Percentiles rank a stretch among this genome's conserved stretches.
Conservation (phyloP, 2,113 vertebrate genomes). For the Pteropus alecto region DNA sequence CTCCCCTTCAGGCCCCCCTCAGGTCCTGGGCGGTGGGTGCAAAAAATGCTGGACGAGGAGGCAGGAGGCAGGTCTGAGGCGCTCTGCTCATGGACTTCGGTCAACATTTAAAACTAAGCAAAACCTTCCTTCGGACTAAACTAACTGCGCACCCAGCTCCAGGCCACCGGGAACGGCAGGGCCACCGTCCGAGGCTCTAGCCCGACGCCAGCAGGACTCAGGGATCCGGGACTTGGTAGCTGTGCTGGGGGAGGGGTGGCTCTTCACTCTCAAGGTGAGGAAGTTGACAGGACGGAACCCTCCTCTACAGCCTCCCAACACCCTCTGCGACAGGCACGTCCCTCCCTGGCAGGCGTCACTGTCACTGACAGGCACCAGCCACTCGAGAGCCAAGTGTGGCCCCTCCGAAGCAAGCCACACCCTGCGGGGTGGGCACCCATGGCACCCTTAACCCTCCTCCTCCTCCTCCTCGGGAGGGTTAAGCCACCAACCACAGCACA, state of each 20-base stretch:
- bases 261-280: slow-evolving; percentile 30
- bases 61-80: background rate
- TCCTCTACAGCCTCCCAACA: background rate
- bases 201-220: slow-evolving; percentile 46
- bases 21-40: background rate
- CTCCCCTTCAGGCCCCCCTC: background rate
- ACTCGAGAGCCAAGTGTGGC: background rate
- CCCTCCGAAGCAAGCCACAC: background rate
- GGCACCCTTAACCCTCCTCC: background rate
- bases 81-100: background rate
- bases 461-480: background rate
- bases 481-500: slow-evolving; percentile 41
- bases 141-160: background rate
- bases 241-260: background rate
- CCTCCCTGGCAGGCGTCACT: background rate
- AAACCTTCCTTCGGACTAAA: background rate
- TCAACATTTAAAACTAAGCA: background rate
- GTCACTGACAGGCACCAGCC: background rate
- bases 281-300: background rate
- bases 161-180: background rate
- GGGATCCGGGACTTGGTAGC: background rate
- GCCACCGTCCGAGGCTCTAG: background rate
- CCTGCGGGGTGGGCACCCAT: background rate
- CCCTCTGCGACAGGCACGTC: background rate
- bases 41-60: background rate